Base-by-base conservation (phyloP, 2,888 invertebrate genomes). In the Cyaniris semiargus region DNA sequence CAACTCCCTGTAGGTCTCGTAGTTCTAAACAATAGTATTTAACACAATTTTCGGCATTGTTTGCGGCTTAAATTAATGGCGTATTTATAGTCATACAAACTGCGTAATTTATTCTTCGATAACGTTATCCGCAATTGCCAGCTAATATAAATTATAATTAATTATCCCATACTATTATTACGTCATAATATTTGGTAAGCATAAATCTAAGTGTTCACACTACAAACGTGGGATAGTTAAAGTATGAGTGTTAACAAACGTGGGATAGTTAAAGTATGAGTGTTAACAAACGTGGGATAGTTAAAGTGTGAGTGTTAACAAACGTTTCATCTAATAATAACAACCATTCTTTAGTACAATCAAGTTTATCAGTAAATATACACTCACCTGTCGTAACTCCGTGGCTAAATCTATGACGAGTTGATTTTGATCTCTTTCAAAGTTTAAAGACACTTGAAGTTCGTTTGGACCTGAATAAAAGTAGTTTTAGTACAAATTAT, bases 391-490 rank as follows among this genome's bases (percentile, higher is more conserved):
- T 79, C 96, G 92, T 13, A 96, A 84, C 81, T 96, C 96, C 18
- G 95, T 95, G 0, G 96, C 95, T 38, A 96, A 88, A 78, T 95
- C 95, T 21, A 96, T 93, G 0, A 96, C 95, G 13, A 96, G 88
- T 82, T 95, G 95, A 81, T 95, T 94, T 86, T 96, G 96, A 84
- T 95, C 91, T 76, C 88, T 90, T 77, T 94, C 92, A 79, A 96
- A 91, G 66, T 95, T 91, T 76, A 88, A 81, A 0, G 95, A 93
- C 80, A 95, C 94, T 81, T 93, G 88, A 5, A 87, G 86, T 86
- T 96, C 96, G 74, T 95, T 89, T 0, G 96, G 95, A 34, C 95
- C 96, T 95, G 82, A 66, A 90, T 90, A 48, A 48, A 58, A 10
- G 5, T 13, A 8, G 21, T 21, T 21, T 21, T 58, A 58, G 7